Evolutionary conservation across 2,797 vertebrate species (phyloP).

Genomic region (Oceanodroma leucorhoa): DNA sequence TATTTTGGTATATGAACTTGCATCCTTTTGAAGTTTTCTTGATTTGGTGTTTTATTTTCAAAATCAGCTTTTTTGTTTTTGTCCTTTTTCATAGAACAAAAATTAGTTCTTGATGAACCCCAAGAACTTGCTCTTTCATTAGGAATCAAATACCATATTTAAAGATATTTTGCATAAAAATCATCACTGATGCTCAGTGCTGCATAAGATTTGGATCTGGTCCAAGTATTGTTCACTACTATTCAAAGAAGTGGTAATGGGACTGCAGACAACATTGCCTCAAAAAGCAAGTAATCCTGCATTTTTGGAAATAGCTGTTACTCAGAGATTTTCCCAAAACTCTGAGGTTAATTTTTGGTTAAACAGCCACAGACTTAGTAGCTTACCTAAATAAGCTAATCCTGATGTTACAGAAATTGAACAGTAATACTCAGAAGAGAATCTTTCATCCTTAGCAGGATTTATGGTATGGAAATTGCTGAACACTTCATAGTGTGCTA

Average conservation of each 20-base stretch:
- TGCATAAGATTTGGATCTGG: background rate
- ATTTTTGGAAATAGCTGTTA: conserved; percentile 17
- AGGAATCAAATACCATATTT: background rate
- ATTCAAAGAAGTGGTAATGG: background rate
- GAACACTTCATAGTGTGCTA: conserved; percentile 25
- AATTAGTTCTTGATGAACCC: background rate
- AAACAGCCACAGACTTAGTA: background rate
- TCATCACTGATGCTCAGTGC: background rate
- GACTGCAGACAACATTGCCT: background rate
- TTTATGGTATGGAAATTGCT: conserved; percentile 52
- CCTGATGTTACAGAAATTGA: background rate
- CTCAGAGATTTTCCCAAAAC: background rate
- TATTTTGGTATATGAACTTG: background rate
- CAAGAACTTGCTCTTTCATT: background rate
- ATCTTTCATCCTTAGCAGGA: conserved; percentile 29
- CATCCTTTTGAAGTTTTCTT: background rate
- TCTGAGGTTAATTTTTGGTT: conserved; percentile 5
- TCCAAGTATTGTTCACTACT: background rate
- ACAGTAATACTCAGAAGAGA: conserved; percentile 9
- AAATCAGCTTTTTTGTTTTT: background rate
- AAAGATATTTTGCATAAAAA: background rate
- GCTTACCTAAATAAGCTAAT: conserved; percentile 32
- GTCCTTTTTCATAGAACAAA: background rate
- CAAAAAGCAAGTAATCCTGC: background rate
- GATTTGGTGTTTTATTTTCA: background rate